Evolutionary conservation across 2,113 vertebrate genomes (phyloP).

Genomic region (Hemiscyllium ocellatum): DNA sequence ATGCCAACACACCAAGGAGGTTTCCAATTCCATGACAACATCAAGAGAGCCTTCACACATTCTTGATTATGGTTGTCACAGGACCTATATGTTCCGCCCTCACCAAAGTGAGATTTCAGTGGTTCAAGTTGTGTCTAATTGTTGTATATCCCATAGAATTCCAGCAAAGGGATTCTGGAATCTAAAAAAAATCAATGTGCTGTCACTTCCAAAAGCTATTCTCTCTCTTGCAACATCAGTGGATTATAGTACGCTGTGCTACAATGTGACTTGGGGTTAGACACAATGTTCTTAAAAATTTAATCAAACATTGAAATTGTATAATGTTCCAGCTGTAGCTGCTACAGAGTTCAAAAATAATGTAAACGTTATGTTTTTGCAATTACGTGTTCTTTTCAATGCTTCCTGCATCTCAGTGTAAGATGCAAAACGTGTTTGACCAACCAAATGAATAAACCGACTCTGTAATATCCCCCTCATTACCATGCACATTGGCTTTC

Average conservation of each 20-base stretch:
- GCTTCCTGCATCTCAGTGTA: not conserved
- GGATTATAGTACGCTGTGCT: not conserved
- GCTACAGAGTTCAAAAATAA: not conserved
- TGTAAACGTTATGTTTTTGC: not conserved
- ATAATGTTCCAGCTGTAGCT: not conserved
- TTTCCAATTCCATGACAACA: slow-evolving; percentile 41
- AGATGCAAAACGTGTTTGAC: not conserved
- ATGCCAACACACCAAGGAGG: slow-evolving; percentile 45
- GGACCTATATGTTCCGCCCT: not conserved
- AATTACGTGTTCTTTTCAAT: not conserved
- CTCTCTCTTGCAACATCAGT: not conserved
- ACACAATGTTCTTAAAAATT: not conserved
- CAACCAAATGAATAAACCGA: not conserved
- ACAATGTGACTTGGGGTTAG: not conserved
- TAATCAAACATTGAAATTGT: not conserved
- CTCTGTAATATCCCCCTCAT: not conserved
- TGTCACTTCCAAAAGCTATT: not conserved
- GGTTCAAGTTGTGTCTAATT: slow-evolving; percentile 1
- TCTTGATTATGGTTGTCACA: not conserved
- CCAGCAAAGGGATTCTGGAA: not conserved
- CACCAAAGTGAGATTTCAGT: not conserved
- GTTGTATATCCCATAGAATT: not conserved
- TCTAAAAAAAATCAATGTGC: not conserved
- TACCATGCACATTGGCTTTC: not conserved
- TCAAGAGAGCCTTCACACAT: not conserved